Percentiles rank a stretch among this genome's conserved stretches.
Conservation (phyloP, 2,113 vertebrate genomes). For the Pseudorhombus dupliciocellatus region DNA sequence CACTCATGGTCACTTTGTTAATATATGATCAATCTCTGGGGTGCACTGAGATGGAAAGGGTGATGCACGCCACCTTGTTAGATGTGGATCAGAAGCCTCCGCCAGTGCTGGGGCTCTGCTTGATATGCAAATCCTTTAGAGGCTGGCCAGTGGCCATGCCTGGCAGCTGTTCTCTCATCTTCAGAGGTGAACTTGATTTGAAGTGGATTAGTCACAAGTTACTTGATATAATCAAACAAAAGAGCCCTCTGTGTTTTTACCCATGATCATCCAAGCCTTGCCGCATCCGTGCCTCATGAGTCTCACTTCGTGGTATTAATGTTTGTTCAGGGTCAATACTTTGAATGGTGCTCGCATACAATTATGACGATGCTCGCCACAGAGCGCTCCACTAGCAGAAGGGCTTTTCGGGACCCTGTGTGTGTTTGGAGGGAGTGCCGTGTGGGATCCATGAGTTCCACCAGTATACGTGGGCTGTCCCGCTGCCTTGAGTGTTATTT, state of each 20-base stretch:
- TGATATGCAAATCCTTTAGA: constrained; percentile 48
- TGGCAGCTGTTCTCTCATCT: constrained; percentile 34
- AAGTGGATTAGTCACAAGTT: constrained; percentile 36
- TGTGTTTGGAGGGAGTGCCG: constrained; percentile 22
- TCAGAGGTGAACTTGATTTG: constrained; percentile 35
- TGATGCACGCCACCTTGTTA: constrained; percentile 4
- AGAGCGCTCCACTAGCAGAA: constrained; percentile 45
- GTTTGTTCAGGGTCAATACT: constrained; percentile 23
- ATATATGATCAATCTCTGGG: constrained; percentile 8
- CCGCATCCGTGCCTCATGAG: neutral
- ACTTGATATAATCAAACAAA: constrained; percentile 24
- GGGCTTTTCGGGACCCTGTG: constrained; percentile 48
- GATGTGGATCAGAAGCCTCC: constrained; percentile 21
- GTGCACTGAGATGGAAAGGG: constrained; percentile 6
- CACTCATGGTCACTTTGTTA: constrained; percentile 6
- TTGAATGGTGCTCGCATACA: constrained; percentile 8
- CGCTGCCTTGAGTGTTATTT: constrained; percentile 26
- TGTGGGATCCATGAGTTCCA: constrained; percentile 44
- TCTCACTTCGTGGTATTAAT: neutral
- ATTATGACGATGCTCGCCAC: constrained; percentile 12
- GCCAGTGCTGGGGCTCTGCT: constrained; percentile 4
- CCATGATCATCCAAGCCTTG: neutral
- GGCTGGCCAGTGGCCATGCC: constrained; percentile 12
- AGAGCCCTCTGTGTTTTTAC: constrained; percentile 19
- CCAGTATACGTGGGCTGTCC: constrained; percentile 9